A percentile compares a stretch with the other conserved stretches of the same genome.
phyloP scores from a whole-genome alignment of 2,797 vertebrate genomes.

The Loris lydekkerianus region DNA sequence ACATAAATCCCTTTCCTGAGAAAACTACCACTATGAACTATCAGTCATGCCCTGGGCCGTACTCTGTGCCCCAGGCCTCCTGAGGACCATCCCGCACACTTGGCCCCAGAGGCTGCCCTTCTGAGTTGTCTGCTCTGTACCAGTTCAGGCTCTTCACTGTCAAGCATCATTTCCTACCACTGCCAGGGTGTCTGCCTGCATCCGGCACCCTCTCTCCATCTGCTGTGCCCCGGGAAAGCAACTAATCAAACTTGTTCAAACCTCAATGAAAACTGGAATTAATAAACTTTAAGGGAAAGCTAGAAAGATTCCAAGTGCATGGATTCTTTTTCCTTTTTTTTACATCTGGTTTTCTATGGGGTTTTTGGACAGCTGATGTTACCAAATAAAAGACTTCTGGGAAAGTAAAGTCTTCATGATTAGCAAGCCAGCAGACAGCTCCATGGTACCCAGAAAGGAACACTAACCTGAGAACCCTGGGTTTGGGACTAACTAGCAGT shows the following conservation, averaged over 20 bases:
- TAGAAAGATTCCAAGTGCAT: background rate
- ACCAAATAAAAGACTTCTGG: background rate
- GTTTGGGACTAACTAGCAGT: background rate
- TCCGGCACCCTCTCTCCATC: background rate
- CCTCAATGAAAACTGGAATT: background rate
- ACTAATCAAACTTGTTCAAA: background rate
- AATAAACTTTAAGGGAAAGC: background rate
- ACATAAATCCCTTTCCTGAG: background rate
- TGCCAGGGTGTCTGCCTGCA: background rate
- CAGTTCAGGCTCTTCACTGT: background rate
- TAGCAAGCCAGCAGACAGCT: background rate
- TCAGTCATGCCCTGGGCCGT: background rate
- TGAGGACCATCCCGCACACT: rapidly evolving
- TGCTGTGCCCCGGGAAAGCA: background rate
- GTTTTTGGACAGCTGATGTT: background rate
- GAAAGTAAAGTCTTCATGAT: background rate
- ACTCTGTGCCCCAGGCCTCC: rapidly evolving
- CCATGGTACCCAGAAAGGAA: background rate
- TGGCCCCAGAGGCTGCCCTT: background rate
- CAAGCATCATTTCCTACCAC: background rate
- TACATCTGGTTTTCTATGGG: background rate
- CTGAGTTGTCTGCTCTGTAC: background rate
- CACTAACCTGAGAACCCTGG: background rate
- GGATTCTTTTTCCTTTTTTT: background rate
- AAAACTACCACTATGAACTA: rapidly evolving